phyloP scores from a whole-genome alignment of 2,888 invertebrate genomes.

The Chrysotoxum bicinctum region DNA sequence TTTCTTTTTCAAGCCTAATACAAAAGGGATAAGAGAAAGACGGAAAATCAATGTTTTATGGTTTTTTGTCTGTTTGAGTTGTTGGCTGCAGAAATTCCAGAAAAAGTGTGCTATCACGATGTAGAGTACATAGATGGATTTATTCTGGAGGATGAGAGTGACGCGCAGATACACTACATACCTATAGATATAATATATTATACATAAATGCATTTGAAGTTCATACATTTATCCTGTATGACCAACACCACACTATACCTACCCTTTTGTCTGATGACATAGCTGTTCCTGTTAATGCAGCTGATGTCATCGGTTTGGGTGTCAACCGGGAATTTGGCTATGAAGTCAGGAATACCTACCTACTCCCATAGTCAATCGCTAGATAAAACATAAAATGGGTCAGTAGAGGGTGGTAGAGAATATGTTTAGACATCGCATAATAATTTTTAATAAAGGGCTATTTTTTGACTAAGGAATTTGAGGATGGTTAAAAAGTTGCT shows the following conservation, averaged over 20 bases:
- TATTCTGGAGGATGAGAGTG: constrained; percentile 20
- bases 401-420: constrained; percentile 65
- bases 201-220: not conserved
- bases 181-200: not conserved
- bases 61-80: not conserved
- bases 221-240: not conserved
- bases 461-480: not conserved
- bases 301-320: constrained; percentile 61
- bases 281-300: not conserved
- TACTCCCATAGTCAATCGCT: constrained; percentile 3
- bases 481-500: not conserved
- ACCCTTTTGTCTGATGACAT: not conserved
- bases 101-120: constrained; percentile 39
- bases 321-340: constrained; percentile 58
- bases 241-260: not conserved
- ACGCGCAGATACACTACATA: constrained; percentile 17
- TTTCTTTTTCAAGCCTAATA: not conserved
- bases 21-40: not conserved
- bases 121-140: constrained; percentile 28
- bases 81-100: constrained; percentile 23
- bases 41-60: not conserved
- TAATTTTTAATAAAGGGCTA: constrained; percentile 14
- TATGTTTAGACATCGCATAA: constrained; percentile 34
- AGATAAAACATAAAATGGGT: constrained; percentile 64
- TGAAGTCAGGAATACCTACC: constrained; percentile 24